Base-by-base conservation (phyloP, 2,888 invertebrate species). In the Eledona agricola region DNA sequence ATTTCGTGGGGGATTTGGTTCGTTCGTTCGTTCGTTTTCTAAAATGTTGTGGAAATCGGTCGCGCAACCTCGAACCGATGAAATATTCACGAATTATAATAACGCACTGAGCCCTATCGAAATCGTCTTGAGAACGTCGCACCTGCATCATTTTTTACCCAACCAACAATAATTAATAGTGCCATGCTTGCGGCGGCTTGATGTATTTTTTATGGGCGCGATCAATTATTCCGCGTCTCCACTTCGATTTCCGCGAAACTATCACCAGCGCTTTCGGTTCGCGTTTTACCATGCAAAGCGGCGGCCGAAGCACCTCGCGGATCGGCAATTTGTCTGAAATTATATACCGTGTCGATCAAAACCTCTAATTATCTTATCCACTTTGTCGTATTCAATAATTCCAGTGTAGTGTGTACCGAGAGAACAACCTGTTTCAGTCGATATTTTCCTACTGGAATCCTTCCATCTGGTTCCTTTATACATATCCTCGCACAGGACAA, bases 401-500 rank as follows among this genome's bases (percentile, higher is more conserved):
- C 47, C 29, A 22, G 29, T 10, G 10, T 31, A 22, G 26, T 46
- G 37, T 47, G 37, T 47, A 47, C 37, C 23, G 31, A 38, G 51
- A 50, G 50, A 55, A 55, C 55, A 55, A 55, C 55, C 55, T 55
- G 55, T 55, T 55, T 38, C 28, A 59, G 55, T 64, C 58, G 57
- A 58, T 65, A 62, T 57, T 60, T 57, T 62, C 58, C 59, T 57
- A 62, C 53, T 53, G 63, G 67, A 70, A 70, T 64, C 60, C 61
- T 59, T 63, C 64, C 70, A 70, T 69, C 70, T 70, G 70, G 54
- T 66, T 62, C 65, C 62, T 63, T 55, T 50, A 50, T 50, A 37
- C 49, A 31, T 46, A 38, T 49, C 35, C 51, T 37, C 16, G 51
- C 37, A 37, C 45, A 50, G 52, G 46, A 52, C 53, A 52, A 23